A percentile compares a stretch with the other conserved stretches of the same genome.
These are phyloP conservation scores for Danio tinwini DNA, from an alignment of 2,797 vertebrate genomes.

Conservation along the genomic window DNA sequence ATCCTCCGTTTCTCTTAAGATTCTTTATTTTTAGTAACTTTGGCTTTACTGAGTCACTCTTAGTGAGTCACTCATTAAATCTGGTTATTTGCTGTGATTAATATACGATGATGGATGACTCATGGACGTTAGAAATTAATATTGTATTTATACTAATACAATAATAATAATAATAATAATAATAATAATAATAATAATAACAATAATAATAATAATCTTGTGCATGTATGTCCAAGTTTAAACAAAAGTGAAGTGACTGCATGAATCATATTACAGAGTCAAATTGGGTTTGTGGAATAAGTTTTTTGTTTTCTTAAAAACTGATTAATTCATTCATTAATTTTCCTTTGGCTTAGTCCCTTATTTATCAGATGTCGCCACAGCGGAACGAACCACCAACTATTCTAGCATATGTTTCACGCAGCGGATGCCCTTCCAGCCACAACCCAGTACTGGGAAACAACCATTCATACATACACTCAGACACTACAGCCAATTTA, in stretches of 20 bases:
- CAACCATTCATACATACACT: too few relatives aligned
- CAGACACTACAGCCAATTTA: too few relatives aligned
- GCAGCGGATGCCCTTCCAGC: too few relatives aligned
- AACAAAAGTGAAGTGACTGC: not conserved
- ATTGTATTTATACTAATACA: not conserved
- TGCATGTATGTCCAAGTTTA: not conserved
- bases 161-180: not conserved
- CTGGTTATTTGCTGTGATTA: conserved; percentile 7
- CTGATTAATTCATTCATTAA: not conserved
- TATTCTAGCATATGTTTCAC: too few relatives aligned
- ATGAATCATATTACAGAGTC: not conserved
- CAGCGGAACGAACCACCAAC: too few relatives aligned
- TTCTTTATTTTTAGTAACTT: not conserved
- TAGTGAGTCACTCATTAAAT: conserved; percentile 29
- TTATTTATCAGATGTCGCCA: too few relatives aligned
- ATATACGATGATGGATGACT: conserved; percentile 4
- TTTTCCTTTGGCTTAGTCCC: too few relatives aligned
- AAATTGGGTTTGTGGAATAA: not conserved
- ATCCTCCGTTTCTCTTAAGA: conserved; percentile 1
- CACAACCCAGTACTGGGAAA: too few relatives aligned
- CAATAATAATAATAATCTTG: not conserved
- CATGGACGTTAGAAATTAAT: not conserved
- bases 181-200: not conserved
- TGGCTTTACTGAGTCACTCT: conserved; percentile 10
- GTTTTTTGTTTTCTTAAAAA: not conserved